These are phyloP conservation scores for Lasioglossum calceatum DNA, from an alignment of 2,888 invertebrate genomes.

Conservation along the genomic window DNA sequence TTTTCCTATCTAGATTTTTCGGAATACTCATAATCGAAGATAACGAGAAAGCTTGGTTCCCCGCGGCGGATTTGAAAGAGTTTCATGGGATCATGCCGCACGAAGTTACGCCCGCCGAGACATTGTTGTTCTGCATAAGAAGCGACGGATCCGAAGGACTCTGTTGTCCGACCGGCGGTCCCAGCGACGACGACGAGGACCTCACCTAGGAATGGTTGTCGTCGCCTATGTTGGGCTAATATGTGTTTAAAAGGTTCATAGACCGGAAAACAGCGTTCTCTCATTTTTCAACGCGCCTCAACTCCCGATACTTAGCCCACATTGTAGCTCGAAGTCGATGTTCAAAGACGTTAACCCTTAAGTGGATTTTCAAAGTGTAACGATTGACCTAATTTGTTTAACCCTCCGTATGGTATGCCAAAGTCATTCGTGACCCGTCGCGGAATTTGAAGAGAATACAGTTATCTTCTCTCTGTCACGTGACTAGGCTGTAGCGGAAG, in stretches of 20 bases:
- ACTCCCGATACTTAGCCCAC: neutral
- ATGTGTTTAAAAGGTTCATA: constrained; percentile 54
- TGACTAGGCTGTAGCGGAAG: too few relatives aligned
- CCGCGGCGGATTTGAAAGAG: constrained; percentile 93
- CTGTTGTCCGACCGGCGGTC: constrained; percentile 90
- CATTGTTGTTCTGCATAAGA: constrained; percentile 92
- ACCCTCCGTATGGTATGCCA: too few relatives aligned
- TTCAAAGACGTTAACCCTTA: neutral
- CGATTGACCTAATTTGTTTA: neutral
- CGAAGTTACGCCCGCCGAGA: constrained; percentile 91
- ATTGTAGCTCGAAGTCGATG: neutral
- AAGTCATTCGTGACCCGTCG: too few relatives aligned
- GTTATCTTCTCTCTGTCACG: too few relatives aligned
- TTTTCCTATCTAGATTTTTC: constrained; percentile 87
- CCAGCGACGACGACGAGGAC: constrained; percentile 85
- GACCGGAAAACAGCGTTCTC: constrained; percentile 49
- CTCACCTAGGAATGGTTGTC: constrained; percentile 77
- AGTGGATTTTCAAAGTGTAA: neutral
- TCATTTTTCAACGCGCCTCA: neutral
- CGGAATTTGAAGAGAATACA: too few relatives aligned
- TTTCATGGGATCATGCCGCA: constrained; percentile 95
- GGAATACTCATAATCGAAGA: constrained; percentile 93
- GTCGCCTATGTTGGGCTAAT: constrained; percentile 54
- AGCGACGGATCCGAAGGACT: constrained; percentile 93
- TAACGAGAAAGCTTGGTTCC: constrained; percentile 97